phyloP scores from a whole-genome alignment of 2,888 invertebrate species.

The Latrodectus elegans region DNA sequence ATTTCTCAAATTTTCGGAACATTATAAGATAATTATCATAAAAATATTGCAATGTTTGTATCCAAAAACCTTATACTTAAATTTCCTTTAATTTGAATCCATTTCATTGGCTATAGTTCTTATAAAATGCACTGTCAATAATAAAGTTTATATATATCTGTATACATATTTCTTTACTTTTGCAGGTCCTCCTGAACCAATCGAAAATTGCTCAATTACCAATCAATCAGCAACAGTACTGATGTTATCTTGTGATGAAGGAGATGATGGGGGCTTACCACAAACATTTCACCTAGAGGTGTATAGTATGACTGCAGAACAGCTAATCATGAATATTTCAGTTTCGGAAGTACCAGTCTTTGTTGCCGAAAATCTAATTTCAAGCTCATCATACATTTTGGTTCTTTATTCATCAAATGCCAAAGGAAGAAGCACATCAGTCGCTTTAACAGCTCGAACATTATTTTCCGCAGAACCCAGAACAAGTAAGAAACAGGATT shows the following conservation, averaged over 20 bases:
- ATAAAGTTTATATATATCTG: no score
- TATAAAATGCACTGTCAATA: no score
- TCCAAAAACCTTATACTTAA: no score
- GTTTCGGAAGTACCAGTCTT: slow-evolving; percentile 81
- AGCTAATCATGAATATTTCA: slow-evolving; percentile 84
- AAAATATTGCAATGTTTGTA: no score
- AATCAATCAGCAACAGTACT: slow-evolving; percentile 91
- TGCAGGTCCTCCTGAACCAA: slow-evolving; percentile 90
- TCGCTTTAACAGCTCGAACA: slow-evolving; percentile 85
- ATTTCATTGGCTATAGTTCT: no score
- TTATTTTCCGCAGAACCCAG: slow-evolving; percentile 64
- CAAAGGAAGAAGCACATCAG: slow-evolving; percentile 88
- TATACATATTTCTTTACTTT: neutral
- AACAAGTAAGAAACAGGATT: slow-evolving; percentile 59
- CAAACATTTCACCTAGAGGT: slow-evolving; percentile 90
- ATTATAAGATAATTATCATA: no score
- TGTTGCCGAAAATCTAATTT: slow-evolving; percentile 82
- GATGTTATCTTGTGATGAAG: slow-evolving; percentile 87
- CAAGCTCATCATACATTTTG: slow-evolving; percentile 85
- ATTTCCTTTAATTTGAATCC: no score
- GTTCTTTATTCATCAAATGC: slow-evolving; percentile 87
- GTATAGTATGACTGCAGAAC: slow-evolving; percentile 79
- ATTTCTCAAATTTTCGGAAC: no score
- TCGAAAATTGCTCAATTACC: slow-evolving; percentile 90
- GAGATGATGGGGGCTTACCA: slow-evolving; percentile 91